These are phyloP conservation scores for Drosophila tristis DNA, from an alignment of 1,140 invertebrate species.

Conservation along the genomic window DNA sequence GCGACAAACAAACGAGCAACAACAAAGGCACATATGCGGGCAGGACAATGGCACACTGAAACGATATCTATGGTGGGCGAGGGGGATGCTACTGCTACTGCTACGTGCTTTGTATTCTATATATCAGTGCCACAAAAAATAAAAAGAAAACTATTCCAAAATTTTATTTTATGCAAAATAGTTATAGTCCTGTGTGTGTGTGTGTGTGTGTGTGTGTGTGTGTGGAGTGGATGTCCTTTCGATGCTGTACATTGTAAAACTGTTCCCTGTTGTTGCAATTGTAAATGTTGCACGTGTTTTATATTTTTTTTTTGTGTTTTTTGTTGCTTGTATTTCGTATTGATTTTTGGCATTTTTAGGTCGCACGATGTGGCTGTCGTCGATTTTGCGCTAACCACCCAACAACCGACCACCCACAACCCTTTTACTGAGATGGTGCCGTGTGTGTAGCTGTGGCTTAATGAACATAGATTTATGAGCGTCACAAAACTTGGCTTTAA, in stretches of 20 bases:
- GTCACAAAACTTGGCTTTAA: constrained; percentile 32
- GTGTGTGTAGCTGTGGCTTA: constrained; percentile 34
- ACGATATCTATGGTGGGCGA: neutral
- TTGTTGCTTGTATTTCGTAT: constrained; percentile 40
- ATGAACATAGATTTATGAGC: constrained; percentile 68
- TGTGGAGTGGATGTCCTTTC: constrained; percentile 10
- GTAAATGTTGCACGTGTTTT: constrained; percentile 24
- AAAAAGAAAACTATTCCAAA: constrained; percentile 26
- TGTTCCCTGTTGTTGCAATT: constrained; percentile 44
- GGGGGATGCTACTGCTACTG: constrained; percentile 10
- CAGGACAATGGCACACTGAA: constrained; percentile 56
- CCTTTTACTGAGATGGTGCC: too few relatives aligned
- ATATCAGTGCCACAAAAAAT: constrained; percentile 36
- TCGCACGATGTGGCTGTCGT: constrained; percentile 50
- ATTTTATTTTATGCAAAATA: constrained; percentile 80
- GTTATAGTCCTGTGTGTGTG: constrained; percentile 69
- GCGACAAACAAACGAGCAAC: constrained; percentile 66
- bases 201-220: constrained; percentile 48
- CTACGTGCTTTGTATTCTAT: constrained; percentile 71
- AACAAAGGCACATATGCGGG: constrained; percentile 52
- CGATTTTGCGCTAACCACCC: neutral
- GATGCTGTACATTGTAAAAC: constrained; percentile 53
- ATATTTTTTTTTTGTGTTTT: constrained; percentile 29
- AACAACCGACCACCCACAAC: too few relatives aligned
- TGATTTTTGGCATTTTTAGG: constrained; percentile 74